Evolutionary conservation across 1,140 invertebrate genomes (phyloP).

Genomic region (Lepidotrigona ventralis): DNA sequence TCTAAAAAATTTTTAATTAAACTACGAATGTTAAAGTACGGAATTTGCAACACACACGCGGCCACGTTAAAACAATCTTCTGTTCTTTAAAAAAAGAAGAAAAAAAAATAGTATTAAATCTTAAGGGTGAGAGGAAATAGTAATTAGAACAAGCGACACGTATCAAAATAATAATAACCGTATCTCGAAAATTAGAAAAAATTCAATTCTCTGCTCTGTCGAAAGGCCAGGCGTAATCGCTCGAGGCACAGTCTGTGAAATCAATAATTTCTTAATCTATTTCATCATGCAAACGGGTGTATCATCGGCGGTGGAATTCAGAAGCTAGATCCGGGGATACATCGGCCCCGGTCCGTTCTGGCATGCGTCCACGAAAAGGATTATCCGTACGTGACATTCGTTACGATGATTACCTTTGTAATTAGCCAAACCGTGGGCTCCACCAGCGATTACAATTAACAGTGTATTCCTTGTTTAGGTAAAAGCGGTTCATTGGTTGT

Average conservation of each 20-base stretch:
- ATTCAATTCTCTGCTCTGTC: no score
- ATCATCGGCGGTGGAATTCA: not conserved
- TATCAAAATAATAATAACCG: no score
- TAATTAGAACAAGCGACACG: no score
- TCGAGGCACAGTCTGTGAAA: no score
- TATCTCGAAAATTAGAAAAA: no score
- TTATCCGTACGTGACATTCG: conserved; percentile 64
- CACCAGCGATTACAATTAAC: conserved; percentile 67
- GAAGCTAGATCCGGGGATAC: not conserved
- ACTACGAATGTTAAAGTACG: no score
- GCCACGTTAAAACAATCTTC: no score
- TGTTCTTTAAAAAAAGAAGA: no score
- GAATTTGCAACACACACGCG: no score
- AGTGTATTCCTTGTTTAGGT: conserved; percentile 63
- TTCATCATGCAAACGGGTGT: not conserved
- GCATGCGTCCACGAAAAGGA: conserved; percentile 40
- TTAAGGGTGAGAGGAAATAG: no score
- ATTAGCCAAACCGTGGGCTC: conserved; percentile 58
- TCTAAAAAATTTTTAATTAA: no score
- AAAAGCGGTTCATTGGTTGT: conserved; percentile 65
- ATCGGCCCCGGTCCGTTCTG: conserved; percentile 1
- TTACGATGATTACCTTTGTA: conserved; percentile 69
- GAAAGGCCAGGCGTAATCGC: not conserved
- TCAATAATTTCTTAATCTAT: not conserved
- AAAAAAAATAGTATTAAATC: no score